These are phyloP conservation scores for Eueides isabella DNA, from an alignment of 1,140 invertebrate genomes.

Conservation along the genomic window DNA sequence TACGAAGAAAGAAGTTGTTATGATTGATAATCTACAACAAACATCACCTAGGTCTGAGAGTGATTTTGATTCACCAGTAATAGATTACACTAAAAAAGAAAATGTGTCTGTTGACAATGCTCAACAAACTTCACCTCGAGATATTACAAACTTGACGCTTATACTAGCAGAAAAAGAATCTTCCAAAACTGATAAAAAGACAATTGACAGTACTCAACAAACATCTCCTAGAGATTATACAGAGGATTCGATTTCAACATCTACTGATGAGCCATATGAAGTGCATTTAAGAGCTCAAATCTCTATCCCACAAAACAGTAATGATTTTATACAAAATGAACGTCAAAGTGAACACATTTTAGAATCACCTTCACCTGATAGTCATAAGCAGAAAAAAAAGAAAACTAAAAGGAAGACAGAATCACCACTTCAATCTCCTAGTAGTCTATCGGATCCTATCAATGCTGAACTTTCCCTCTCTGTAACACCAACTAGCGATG, in stretches of 20 bases:
- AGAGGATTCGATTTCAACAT: slow-evolving; percentile 74
- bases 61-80: slow-evolving; percentile 13
- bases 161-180: slow-evolving; percentile 59
- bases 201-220: slow-evolving; percentile 76
- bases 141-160: slow-evolving; percentile 53
- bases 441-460: slow-evolving; percentile 80
- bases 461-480: slow-evolving; percentile 77
- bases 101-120: slow-evolving; percentile 47
- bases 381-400: slow-evolving; percentile 71
- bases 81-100: slow-evolving; percentile 39
- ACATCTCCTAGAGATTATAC: slow-evolving; percentile 80
- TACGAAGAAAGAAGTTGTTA: slow-evolving; percentile 27
- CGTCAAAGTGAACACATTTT: slow-evolving; percentile 50
- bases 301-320: slow-evolving; percentile 81
- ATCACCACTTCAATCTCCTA: slow-evolving; percentile 64
- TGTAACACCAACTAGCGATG: slow-evolving; percentile 73
- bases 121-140: slow-evolving; percentile 66
- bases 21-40: slow-evolving; percentile 40
- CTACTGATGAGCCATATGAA: slow-evolving; percentile 84
- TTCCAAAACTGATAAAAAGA: slow-evolving; percentile 51
- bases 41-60: slow-evolving; percentile 41
- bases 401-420: slow-evolving; percentile 75
- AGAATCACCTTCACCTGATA: slow-evolving; percentile 61
- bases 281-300: slow-evolving; percentile 84
- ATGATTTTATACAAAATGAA: slow-evolving; percentile 69